Conservation (phyloP, 2,797 vertebrate species). For the Petrocephalus sullivani region DNA sequence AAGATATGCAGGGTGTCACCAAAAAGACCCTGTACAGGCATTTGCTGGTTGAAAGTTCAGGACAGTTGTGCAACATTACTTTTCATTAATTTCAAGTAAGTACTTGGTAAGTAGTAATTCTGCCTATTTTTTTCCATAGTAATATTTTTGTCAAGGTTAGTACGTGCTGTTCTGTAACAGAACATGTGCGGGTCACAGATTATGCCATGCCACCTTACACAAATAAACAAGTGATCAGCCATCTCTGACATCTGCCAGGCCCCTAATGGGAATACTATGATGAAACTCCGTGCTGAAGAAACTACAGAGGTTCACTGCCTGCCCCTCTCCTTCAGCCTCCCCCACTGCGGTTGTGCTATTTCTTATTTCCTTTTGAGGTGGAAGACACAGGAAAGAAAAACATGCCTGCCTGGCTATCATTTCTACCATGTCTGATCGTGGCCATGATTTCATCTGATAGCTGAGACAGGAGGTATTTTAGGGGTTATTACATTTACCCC, state of each 20-base stretch:
- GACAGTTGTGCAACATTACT: not conserved
- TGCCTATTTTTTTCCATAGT: not conserved
- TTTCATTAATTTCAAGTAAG: not conserved
- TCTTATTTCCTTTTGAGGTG: not conserved
- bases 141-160: not conserved
- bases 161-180: not conserved
- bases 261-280: not conserved
- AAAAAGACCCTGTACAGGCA: not conserved
- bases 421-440: not conserved
- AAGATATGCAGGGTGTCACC: not conserved
- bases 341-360: not conserved
- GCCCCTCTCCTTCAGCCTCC: not conserved
- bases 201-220: not conserved
- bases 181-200: not conserved
- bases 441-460: not conserved
- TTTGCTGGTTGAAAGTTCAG: not conserved
- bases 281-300: not conserved
- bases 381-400: not conserved
- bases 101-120: not conserved
- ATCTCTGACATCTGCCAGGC: not conserved
- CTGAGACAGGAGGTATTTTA: not conserved
- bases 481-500: not conserved
- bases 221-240: not conserved
- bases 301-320: not conserved
- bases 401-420: not conserved